Base-by-base conservation (phyloP, 2,113 vertebrate species). In the Ceyx melanurus region DNA sequence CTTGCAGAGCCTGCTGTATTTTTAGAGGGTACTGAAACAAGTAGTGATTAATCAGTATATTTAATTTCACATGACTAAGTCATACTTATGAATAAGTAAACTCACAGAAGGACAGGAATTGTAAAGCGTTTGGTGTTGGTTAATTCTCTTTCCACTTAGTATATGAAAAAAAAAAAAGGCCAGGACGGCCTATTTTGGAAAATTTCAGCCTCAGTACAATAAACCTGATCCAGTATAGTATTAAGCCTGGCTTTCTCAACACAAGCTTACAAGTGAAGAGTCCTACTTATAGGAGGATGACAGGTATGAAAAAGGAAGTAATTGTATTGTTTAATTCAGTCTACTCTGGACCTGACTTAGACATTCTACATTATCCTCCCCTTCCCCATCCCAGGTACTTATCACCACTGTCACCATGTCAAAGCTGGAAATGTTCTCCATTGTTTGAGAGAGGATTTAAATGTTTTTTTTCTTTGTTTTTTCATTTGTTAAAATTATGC, bases 391-490 rank as follows among this genome's bases (percentile, higher is more conserved):
- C 37, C 60, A 23, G 15, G 9, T 35, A 40, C 5, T 56, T 37
- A 3, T 37, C 37, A 37, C 37, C 37, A 37, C 10, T 37, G 37
- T 26, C 28, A 16, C 35, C 14, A 2, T 11, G 19, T 75, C 50
- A 85, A 70, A 84, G 33, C 15, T 58, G 33, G 62, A 73, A 76
- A 89, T n/a, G 33, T 22, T 62, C 29, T 89, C 48, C 40, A 40
- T 25, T 53, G 31, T 45, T 26, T 82, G 37, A 62, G 20, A 76
- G 15, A 15, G 31, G 8, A 53, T 71, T 87, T 89, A 76, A 80
- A 42, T n/a, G 15, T 28, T 58, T 94, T 92, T 86, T 18, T 89
- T 83, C 42, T 88, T 90, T 67, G 15, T 85, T 95, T 86, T 45
- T 45, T 45, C 13, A 42, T 90, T 90, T 68, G 15, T 87, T 95